Conservation (phyloP, 2,888 invertebrate genomes). For the Diplazon laetatorius region DNA sequence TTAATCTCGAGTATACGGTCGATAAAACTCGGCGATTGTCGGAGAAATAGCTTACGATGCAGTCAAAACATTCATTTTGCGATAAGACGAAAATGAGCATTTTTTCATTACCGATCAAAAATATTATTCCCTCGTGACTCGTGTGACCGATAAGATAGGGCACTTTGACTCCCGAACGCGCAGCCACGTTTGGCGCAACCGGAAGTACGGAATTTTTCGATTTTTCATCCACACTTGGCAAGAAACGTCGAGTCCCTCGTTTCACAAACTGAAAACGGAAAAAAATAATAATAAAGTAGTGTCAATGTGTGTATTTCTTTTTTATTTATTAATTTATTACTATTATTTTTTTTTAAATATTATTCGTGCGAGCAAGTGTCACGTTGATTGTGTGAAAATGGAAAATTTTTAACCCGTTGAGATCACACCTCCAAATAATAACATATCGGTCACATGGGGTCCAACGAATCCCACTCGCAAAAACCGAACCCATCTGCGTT, state of each 20-base stretch:
- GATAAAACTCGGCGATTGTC: neutral
- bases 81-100: neutral
- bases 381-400: no score
- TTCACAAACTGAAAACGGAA: conserved; percentile 18
- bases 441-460: no score
- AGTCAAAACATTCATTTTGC: neutral
- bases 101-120: conserved; percentile 40
- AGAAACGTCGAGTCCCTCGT: conserved; percentile 60
- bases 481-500: no score
- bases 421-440: no score
- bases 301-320: no score
- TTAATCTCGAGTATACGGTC: no score
- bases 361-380: no score
- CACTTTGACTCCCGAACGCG: conserved; percentile 68
- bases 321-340: neutral
- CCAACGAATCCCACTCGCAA: no score
- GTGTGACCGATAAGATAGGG: conserved; percentile 74
- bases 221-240: conserved; percentile 69
- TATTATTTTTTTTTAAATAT: no score
- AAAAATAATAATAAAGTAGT: neutral
- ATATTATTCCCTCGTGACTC: conserved; percentile 68
- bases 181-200: conserved; percentile 56
- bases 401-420: no score
- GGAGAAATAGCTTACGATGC: neutral
- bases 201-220: conserved; percentile 72